Evolutionary conservation across 2,888 invertebrate species (phyloP), one percentile per base, ranked within the genome.

Genomic region (Heliconius sara): DNA sequence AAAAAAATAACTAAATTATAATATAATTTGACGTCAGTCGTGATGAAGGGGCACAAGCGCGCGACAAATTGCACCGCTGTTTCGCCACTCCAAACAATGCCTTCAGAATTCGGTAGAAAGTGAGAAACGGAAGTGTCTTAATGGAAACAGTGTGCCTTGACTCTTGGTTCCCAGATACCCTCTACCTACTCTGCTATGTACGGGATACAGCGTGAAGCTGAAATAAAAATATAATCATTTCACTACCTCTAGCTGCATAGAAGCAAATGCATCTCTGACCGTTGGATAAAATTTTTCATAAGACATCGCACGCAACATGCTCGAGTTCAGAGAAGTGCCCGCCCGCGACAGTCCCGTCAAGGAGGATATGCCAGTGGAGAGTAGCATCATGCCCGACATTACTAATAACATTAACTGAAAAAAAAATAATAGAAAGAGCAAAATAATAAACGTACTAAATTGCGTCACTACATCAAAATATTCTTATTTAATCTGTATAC

Each of bases 161-260:
- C 52, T 52, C 52, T 52, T 7, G 52, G 19, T 52, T 22, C 22
- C 9, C 22, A 52, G 52, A 19, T 9, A 22, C 52, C 52, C 52
- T 22, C 19, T 22, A 19, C 22, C 4, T 19, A 52, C 52, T 52
- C 19, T 19, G 7, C 52, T 52, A 19, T 52, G 2, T 52, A 52
- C 52, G 52, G 52, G 52, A 7, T 52, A 52, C 52, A 19, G 2
- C 7, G 7, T 19, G 19, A 19, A 52, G 7, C 52, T 19, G 7
- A n/a, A 60, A 10, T n/a, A n/a, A 60, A n/a, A n/a, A 22, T 60
- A 4, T 4, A 30, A 30, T 34, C n/a, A 22, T n/a, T 73, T 39
- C 7, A 16, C n/a, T 83, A 94, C 95, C 89, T 94, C 93, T 72
- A 92, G 85, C 84, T 95, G 95, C 94, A 95, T 94, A 13, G 93